A percentile compares a stretch with the other conserved stretches of the same genome.
Evolutionary conservation across 2,888 invertebrate species (phyloP).

Genomic region (Periphyllus acericola): DNA sequence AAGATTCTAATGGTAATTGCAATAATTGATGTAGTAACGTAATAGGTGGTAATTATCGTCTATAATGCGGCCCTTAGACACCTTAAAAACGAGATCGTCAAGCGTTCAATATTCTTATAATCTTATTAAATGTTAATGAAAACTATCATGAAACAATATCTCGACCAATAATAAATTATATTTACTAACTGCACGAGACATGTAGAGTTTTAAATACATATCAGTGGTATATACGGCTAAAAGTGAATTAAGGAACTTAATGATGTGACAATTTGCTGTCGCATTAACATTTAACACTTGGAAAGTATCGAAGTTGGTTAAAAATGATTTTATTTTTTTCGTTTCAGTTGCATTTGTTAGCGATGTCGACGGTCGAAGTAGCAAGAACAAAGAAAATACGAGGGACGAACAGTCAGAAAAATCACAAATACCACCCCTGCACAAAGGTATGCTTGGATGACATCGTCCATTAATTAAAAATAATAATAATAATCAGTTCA

Average conservation of each 20-base stretch:
- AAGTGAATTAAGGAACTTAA: neutral
- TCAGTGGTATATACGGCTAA: neutral
- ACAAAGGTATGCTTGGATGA: neutral
- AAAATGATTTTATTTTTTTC: neutral
- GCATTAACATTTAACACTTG: neutral
- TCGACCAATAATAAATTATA: neutral
- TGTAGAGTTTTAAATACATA: too few species aligned
- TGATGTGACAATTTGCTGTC: neutral
- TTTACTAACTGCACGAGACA: too few species aligned
- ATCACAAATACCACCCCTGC: constrained; percentile 13
- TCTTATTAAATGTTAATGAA: neutral
- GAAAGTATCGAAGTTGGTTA: neutral
- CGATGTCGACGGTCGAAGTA: constrained; percentile 22
- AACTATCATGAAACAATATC: neutral
- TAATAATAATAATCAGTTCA: neutral
- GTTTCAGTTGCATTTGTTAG: constrained; percentile 16
- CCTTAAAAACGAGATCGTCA: neutral
- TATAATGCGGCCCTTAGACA: neutral
- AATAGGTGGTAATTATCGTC: too few species aligned
- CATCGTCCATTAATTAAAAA: neutral
- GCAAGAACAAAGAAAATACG: constrained; percentile 24
- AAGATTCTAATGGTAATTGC: constrained; percentile 44
- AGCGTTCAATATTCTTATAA: neutral
- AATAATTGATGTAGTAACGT: neutral
- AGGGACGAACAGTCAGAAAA: constrained; percentile 14